Evolutionary conservation across 2,113 vertebrate genomes (phyloP).

Genomic region (Cranoglanis bouderius): DNA sequence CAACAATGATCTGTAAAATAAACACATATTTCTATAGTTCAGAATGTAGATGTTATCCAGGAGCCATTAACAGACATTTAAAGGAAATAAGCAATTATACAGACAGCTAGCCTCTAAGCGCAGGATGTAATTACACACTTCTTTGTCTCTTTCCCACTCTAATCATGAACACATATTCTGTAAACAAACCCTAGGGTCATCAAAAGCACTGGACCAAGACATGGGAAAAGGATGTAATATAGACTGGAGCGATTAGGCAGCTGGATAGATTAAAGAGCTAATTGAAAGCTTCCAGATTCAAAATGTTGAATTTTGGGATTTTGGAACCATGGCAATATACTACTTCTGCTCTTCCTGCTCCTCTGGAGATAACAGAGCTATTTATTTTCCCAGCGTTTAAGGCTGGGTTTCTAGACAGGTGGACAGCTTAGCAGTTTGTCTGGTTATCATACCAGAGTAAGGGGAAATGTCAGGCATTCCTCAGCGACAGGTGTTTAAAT

Average conservation of each 20-base stretch:
- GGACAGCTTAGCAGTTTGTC: constrained; percentile 65
- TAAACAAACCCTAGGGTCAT: constrained; percentile 26
- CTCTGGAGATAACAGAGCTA: constrained; percentile 31
- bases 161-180: constrained; percentile 27
- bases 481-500: constrained; percentile 80
- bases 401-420: constrained; percentile 65
- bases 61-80: constrained; percentile 46
- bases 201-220: constrained; percentile 18
- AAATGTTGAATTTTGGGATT: not conserved
- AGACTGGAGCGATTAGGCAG: not conserved
- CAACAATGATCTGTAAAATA: not conserved
- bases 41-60: constrained; percentile 27
- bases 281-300: not conserved
- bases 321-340: not conserved
- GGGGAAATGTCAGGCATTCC: constrained; percentile 74
- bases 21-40: not conserved
- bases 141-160: constrained; percentile 55
- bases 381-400: constrained; percentile 48
- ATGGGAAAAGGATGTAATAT: constrained; percentile 22
- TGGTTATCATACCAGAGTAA: constrained; percentile 57
- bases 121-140: constrained; percentile 41
- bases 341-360: not conserved
- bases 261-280: not conserved
- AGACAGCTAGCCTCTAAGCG: constrained; percentile 21
- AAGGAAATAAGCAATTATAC: constrained; percentile 50